phyloP scores from a whole-genome alignment of 1,140 invertebrate genomes.

The Dendroctonus ponderosae region DNA sequence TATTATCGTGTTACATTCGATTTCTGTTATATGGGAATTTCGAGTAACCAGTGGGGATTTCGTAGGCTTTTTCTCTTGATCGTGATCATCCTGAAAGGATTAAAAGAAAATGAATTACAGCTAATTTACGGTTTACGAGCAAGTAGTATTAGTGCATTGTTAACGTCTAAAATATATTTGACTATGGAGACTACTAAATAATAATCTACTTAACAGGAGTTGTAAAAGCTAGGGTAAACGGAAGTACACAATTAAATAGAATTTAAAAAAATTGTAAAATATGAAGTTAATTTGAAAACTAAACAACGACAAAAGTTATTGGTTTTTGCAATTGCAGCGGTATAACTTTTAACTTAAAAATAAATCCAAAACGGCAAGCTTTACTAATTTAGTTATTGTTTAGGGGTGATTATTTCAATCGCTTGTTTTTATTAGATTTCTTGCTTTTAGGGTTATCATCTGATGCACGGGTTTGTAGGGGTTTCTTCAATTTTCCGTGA shows the following conservation, averaged over 20 bases:
- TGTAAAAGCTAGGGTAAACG: no score
- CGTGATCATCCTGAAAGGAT: slow-evolving; percentile 24
- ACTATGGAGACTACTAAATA: neutral
- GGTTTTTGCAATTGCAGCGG: neutral
- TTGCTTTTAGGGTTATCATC: slow-evolving; percentile 5
- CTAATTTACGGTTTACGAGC: neutral
- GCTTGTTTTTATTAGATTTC: slow-evolving; percentile 2
- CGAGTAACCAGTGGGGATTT: slow-evolving; percentile 36
- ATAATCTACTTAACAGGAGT: no score
- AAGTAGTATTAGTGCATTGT: neutral
- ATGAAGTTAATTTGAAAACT: slow-evolving; percentile 1
- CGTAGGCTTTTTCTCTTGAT: slow-evolving; percentile 10
- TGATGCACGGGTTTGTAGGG: slow-evolving; percentile 6
- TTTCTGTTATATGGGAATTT: slow-evolving; percentile 33
- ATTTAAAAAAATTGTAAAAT: neutral
- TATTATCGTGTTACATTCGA: slow-evolving; percentile 38
- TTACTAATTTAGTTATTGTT: no score
- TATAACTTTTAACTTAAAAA: no score
- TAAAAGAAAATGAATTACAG: slow-evolving; percentile 3
- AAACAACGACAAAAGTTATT: neutral
- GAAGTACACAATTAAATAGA: no score
- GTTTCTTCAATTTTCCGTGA: slow-evolving; percentile 16
- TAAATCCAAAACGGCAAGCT: no score
- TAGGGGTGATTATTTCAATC: no score
- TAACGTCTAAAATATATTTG: neutral